Evolutionary conservation across 2,888 invertebrate genomes (phyloP).

Genomic region (Cepaea hortensis): DNA sequence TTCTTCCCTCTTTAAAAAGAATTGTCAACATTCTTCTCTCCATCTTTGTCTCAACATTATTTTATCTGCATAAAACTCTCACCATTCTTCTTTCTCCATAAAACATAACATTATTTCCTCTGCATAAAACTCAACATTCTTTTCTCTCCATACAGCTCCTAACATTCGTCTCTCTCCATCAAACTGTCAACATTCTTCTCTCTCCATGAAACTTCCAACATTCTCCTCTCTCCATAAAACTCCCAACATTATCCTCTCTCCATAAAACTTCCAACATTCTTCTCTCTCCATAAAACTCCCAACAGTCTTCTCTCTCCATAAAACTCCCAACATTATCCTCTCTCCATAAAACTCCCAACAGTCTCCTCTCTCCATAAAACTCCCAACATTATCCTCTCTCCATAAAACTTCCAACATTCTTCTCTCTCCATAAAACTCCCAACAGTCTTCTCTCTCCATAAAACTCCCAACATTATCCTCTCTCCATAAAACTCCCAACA

Average conservation of each 20-base stretch:
- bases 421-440: background rate
- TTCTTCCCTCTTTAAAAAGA: background rate
- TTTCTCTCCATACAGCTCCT: background rate
- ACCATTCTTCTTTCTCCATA: background rate
- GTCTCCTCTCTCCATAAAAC: conserved; percentile 30
- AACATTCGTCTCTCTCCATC: background rate
- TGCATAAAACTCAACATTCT: background rate
- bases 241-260: conserved; percentile 38
- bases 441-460: background rate
- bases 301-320: background rate
- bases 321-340: background rate
- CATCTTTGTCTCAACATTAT: background rate
- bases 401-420: background rate
- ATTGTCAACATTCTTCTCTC: background rate
- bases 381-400: conserved; percentile 18
- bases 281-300: conserved; percentile 18
- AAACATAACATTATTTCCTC: background rate
- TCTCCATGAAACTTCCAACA: background rate
- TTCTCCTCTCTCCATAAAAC: conserved; percentile 32
- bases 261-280: background rate
- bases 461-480: background rate
- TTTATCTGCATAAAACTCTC: background rate
- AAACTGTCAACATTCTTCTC: background rate
- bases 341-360: conserved; percentile 23
- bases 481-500: background rate